Conservation (phyloP, 2,113 vertebrate species). For the Heterochromis multidens region DNA sequence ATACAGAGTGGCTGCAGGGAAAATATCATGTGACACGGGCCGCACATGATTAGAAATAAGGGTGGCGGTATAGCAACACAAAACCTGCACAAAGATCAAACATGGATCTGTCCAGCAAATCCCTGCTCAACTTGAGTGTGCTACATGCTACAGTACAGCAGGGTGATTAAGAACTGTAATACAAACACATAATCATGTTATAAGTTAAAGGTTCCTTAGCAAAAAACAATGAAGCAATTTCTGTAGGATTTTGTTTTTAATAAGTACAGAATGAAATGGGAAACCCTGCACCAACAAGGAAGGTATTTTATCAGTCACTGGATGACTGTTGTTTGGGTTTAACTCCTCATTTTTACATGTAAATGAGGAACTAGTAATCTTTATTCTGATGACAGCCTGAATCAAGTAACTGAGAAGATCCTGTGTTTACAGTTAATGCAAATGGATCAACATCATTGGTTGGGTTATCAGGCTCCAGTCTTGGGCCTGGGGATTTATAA, state of each 20-base stretch:
- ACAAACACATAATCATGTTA: background rate
- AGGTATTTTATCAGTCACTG: background rate
- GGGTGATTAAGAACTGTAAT: background rate
- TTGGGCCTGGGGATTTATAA: background rate
- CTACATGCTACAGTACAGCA: background rate
- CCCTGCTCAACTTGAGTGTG: background rate
- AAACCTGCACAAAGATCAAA: slow-evolving; percentile 25
- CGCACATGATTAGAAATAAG: slow-evolving; percentile 31
- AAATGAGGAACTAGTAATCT: background rate
- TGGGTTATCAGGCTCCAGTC: background rate
- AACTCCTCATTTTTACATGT: background rate
- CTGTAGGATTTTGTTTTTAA: background rate
- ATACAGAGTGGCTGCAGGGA: slow-evolving; percentile 50
- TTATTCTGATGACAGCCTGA: background rate
- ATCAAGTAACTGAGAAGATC: background rate
- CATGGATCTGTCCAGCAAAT: background rate
- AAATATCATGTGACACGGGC: slow-evolving; percentile 61
- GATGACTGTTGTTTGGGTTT: background rate
- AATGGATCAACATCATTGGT: background rate
- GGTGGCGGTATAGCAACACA: slow-evolving; percentile 20
- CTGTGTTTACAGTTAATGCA: slow-evolving; percentile 1
- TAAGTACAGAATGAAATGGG: background rate
- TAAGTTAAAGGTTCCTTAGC: background rate
- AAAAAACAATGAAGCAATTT: background rate
- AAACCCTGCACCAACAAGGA: background rate